Base-by-base conservation (phyloP, 1,140 invertebrate species). In the Apis florea region DNA sequence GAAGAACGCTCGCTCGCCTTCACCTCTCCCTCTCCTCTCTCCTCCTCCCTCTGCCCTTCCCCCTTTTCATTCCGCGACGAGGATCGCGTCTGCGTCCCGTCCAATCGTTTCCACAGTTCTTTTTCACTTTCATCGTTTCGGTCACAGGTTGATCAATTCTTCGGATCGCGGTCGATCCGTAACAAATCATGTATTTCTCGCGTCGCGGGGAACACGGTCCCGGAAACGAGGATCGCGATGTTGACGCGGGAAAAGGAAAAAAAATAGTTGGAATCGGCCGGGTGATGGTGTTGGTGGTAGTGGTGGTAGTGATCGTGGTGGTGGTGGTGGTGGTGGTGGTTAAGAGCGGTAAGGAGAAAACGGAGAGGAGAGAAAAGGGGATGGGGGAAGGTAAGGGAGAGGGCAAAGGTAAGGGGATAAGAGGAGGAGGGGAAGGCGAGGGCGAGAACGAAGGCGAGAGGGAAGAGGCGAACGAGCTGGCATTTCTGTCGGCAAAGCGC, bases 401-500 rank as follows among this genome's bases (percentile, higher is more conserved):
- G 54, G 31, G 26, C 26, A 47, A 54, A 74, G n/a, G 67, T 31
- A 76, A 58, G 40, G 24, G 64, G 73, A 54, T 31, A 59, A 53
- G 24, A n/a, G 59, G 61, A 54, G 59, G 59, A 49, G 73, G 68
- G 83, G 72, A 59, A 54, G 51, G 73, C 40, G 17, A 54, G 49
- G 24, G 13, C 54, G 70, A 31, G 49, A 11, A 19, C 40, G 10
- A 12, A 24, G 31, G 19, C 10, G 51, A 13, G 31, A 40, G 51
- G n/a, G 49, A 54, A 19, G 31, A 26, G 63, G 51, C 26, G 59
- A 51, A 24, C 40, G 59, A 67, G 76, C 76, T 61, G 59, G 69
- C 79, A 80, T 80, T 74, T 75, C 71, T 67, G 79, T 17, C 61
- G 79, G 79, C 71, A 80, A 80, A 80, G 79, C 79, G 71, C 71